Evolutionary conservation across 2,113 vertebrate species (phyloP).

Genomic region (Pelobates fuscus): DNA sequence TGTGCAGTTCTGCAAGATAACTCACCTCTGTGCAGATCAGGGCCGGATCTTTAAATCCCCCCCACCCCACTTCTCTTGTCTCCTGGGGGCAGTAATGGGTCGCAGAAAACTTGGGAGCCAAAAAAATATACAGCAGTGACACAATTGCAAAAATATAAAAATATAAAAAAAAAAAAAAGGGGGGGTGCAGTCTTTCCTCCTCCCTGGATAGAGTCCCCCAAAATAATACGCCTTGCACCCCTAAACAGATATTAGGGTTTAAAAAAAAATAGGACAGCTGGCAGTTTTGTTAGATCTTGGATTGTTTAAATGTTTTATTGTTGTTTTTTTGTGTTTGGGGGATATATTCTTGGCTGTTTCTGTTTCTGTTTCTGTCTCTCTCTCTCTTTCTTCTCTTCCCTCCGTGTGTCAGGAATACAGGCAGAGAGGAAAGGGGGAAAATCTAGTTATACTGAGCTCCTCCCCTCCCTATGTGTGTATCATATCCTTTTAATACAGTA

Average conservation of each 20-base stretch:
- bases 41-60: slow-evolving; percentile 20
- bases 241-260: not conserved
- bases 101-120: slow-evolving; percentile 10
- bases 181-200: slow-evolving; percentile 15
- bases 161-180: slow-evolving; percentile 4
- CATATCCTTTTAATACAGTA: slow-evolving; percentile 43
- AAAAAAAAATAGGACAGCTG: not conserved
- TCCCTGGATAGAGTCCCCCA: slow-evolving; percentile 3
- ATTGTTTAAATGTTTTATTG: slow-evolving; percentile 8
- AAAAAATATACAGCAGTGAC: not conserved
- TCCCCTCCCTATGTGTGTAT: slow-evolving; percentile 45
- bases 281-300: slow-evolving; percentile 12
- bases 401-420: slow-evolving; percentile 50
- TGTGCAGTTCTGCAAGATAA: slow-evolving; percentile 26
- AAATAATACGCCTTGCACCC: slow-evolving; percentile 6
- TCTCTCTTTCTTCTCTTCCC: slow-evolving; percentile 48
- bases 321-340: slow-evolving; percentile 29
- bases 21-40: slow-evolving; percentile 36
- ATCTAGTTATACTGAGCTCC: slow-evolving; percentile 46
- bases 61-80: slow-evolving; percentile 14
- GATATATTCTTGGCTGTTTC: slow-evolving; percentile 10
- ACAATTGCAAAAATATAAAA: slow-evolving; percentile 2
- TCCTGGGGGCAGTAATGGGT: not conserved
- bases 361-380: slow-evolving; percentile 21
- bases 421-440: slow-evolving; percentile 46